Conservation (phyloP, 2,797 vertebrate species). For the Gymnoscopelus braueri region DNA sequence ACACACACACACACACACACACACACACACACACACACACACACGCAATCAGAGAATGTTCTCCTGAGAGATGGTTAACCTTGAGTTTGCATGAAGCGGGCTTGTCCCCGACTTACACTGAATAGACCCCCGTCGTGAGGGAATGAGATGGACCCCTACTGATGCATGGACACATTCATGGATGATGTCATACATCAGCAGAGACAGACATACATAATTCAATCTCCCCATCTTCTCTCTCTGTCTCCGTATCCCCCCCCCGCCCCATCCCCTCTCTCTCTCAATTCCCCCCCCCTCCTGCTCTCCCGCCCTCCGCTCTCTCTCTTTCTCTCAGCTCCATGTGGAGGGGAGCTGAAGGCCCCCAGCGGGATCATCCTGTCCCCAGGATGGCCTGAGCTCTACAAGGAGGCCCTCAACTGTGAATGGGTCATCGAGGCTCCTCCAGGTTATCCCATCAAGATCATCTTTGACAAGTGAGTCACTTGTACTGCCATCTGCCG, state of each 20-base stretch:
- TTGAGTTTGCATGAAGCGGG: slow-evolving; percentile 48
- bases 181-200: slow-evolving; percentile 59
- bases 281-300: not conserved
- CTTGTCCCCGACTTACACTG: slow-evolving; percentile 60
- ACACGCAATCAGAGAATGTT: not conserved
- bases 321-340: slow-evolving; percentile 83
- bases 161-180: slow-evolving; percentile 60
- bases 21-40: slow-evolving; percentile 1
- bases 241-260: not conserved
- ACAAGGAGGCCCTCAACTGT: slow-evolving; percentile 98
- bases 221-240: slow-evolving; percentile 32
- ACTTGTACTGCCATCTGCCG: slow-evolving; percentile 16
- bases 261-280: slow-evolving; percentile 12
- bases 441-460: slow-evolving; percentile 98
- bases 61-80: slow-evolving; percentile 57
- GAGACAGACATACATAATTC: slow-evolving; percentile 58
- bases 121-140: slow-evolving; percentile 52
- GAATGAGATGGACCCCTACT: slow-evolving; percentile 58
- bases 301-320: not conserved
- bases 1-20: slow-evolving; percentile 16
- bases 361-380: slow-evolving; percentile 97
- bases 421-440: slow-evolving; percentile 98
- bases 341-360: slow-evolving; percentile 94
- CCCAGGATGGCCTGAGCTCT: slow-evolving; percentile 98
- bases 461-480: slow-evolving; percentile 97